Conservation (phyloP, 2,113 vertebrate species). For the human region DNA sequence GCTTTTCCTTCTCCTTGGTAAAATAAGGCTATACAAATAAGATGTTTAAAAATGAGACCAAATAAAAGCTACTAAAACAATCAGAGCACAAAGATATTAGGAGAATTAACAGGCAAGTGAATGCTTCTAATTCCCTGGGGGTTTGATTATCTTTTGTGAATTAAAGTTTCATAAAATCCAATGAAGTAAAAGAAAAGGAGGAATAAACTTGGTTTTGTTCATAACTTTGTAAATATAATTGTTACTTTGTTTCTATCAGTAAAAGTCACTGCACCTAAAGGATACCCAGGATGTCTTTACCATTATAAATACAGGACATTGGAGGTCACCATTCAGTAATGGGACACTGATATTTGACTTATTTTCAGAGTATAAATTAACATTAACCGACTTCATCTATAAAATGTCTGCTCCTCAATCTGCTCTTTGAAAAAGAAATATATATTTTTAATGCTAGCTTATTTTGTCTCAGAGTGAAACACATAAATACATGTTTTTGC, state of each 20-base stretch:
- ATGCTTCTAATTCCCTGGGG: neutral
- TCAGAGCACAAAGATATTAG: conserved; percentile 34
- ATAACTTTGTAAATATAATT: neutral
- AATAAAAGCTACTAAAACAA: conserved; percentile 29
- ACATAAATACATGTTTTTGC: neutral
- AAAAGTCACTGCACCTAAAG: neutral
- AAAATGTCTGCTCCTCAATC: neutral
- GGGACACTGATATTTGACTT: neutral
- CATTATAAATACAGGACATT: neutral
- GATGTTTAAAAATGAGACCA: conserved; percentile 54
- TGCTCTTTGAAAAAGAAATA: neutral
- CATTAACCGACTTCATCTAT: neutral
- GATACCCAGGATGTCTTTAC: neutral
- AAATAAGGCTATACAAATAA: conserved; percentile 35
- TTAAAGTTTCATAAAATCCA: neutral
- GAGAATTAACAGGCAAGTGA: conserved; percentile 9
- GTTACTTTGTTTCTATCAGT: neutral
- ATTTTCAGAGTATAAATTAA: neutral
- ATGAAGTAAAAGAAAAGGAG: neutral
- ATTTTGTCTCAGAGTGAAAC: neutral
- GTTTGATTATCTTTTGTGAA: conserved; percentile 20
- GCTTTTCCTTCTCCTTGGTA: neutral
- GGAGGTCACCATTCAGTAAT: neutral
- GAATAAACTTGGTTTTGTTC: neutral
- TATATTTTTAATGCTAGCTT: neutral